phyloP scores from a whole-genome alignment of 2,113 vertebrate species.

The Hirundichthys speculiger region DNA sequence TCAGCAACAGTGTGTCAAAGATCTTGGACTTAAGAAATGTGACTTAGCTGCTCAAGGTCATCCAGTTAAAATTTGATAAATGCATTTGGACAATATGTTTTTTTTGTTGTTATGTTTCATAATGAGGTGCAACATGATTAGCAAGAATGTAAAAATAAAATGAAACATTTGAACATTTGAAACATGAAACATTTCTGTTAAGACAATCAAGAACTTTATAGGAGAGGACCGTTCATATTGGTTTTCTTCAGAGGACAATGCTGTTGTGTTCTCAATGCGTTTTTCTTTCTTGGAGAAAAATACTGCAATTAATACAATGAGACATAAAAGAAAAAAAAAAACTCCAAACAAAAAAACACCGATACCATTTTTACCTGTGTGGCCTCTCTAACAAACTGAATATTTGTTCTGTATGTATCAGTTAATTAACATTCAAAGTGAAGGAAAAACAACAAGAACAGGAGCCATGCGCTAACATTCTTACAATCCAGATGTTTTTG shows the following conservation, averaged over 20 bases:
- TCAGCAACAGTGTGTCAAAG: conserved; percentile 54
- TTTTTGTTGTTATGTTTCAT: not conserved
- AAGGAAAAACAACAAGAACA: not conserved
- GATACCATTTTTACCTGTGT: not conserved
- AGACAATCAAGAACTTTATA: no score
- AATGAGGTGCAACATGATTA: conserved; percentile 24
- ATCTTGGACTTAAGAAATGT: conserved; percentile 35
- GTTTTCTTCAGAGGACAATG: no score
- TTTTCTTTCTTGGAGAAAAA: not conserved
- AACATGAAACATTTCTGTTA: no score
- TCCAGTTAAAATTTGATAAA: not conserved
- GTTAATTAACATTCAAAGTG: not conserved
- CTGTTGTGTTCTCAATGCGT: no score
- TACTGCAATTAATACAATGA: not conserved
- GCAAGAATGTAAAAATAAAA: conserved; percentile 3
- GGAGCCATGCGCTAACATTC: not conserved
- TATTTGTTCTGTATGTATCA: not conserved
- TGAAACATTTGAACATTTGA: not conserved
- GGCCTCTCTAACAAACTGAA: not conserved
- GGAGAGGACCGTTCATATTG: no score
- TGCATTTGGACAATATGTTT: conserved; percentile 11
- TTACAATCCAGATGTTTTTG: not conserved
- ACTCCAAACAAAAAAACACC: no score
- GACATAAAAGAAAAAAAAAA: no score
- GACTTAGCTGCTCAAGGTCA: conserved; percentile 22